phyloP scores from a whole-genome alignment of 2,113 vertebrate genomes.

The Gavia stellata region DNA sequence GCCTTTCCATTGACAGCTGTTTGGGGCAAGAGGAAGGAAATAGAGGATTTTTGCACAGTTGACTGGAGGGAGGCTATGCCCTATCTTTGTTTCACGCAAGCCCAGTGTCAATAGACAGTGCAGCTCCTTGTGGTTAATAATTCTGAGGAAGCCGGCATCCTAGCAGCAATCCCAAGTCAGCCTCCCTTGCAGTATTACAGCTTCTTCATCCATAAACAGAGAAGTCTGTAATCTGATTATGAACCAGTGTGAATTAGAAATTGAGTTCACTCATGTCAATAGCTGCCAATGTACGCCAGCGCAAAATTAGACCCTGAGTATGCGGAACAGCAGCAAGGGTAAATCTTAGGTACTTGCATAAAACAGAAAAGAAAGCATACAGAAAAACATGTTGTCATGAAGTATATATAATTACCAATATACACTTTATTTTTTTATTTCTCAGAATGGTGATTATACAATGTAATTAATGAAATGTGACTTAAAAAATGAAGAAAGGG shows the following conservation, averaged over 20 bases:
- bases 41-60: neutral
- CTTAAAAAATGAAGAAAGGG: neutral
- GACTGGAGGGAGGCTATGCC: neutral
- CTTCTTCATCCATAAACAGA: neutral
- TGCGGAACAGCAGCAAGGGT: neutral
- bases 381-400: neutral
- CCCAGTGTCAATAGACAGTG: neutral
- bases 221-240: neutral
- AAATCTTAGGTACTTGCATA: neutral
- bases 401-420: neutral
- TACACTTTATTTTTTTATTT: neutral
- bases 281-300: neutral
- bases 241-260: neutral
- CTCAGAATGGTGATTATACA: neutral
- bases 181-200: neutral
- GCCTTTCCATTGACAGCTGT: neutral
- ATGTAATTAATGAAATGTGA: neutral
- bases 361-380: neutral
- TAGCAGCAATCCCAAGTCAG: neutral
- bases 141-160: neutral
- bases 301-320: neutral
- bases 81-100: neutral
- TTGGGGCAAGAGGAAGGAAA: neutral
- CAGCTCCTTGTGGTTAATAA: neutral
- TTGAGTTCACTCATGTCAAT: neutral